A percentile compares a stretch with the other conserved stretches of the same genome.
Conservation (phyloP, 2,797 vertebrate genomes). For the Enteromius unitaeniatus region DNA sequence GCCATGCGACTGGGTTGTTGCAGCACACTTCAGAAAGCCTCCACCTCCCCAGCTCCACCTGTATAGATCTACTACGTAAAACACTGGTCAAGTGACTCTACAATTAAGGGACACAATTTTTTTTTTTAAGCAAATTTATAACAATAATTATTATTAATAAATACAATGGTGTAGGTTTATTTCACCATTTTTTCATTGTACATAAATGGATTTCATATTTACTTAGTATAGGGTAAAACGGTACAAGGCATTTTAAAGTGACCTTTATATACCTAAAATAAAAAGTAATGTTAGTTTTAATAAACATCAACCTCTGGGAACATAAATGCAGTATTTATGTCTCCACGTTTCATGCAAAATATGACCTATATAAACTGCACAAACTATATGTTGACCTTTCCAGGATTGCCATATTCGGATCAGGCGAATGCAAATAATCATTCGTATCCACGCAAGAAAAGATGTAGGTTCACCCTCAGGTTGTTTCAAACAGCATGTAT, state of each 20-base stretch:
- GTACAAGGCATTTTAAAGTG: background rate
- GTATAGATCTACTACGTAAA: background rate
- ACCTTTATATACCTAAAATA: background rate
- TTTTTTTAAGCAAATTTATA: background rate
- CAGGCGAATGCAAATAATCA: background rate
- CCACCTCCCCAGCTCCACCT: background rate
- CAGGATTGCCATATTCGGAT: too few relatives aligned
- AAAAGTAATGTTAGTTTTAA: background rate
- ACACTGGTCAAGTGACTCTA: background rate
- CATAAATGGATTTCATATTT: background rate
- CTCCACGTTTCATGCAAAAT: too few relatives aligned
- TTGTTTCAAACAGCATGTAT: background rate
- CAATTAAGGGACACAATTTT: background rate
- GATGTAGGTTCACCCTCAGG: background rate
- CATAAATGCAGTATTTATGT: background rate
- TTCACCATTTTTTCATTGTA: background rate
- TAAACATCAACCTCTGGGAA: background rate
- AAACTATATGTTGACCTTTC: too few relatives aligned
- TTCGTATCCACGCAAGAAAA: background rate
- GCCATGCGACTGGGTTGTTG: too few relatives aligned
- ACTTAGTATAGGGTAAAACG: background rate
- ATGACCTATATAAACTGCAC: too few relatives aligned
- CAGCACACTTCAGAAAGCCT: too few relatives aligned
- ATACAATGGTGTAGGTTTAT: background rate
- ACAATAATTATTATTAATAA: background rate